A percentile compares a stretch with the other conserved stretches of the same genome.
Conservation (phyloP, 2,797 vertebrate genomes). For the Cheirogaleus major region DNA sequence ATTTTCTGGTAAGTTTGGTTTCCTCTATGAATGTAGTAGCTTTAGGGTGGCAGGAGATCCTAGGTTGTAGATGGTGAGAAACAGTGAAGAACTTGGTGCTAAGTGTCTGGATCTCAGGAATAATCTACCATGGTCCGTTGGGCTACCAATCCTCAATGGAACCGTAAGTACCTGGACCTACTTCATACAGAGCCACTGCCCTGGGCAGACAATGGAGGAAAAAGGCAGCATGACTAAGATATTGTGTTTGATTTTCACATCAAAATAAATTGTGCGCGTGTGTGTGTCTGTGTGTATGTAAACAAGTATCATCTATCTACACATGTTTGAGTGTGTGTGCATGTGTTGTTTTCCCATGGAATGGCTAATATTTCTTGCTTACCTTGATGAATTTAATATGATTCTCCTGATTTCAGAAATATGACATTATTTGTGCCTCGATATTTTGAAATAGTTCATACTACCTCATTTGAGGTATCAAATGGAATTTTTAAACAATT, state of each 20-base stretch:
- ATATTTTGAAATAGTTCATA: slow-evolving; percentile 6
- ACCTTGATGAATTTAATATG: slow-evolving; percentile 12
- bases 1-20: not conserved
- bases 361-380: not conserved
- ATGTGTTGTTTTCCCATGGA: not conserved
- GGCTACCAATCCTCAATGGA: not conserved
- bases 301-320: not conserved
- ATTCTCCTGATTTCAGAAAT: slow-evolving; percentile 40
- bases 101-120: not conserved
- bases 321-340: not conserved
- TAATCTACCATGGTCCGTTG: not conserved
- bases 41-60: not conserved
- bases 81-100: not conserved
- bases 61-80: not conserved
- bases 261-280: not conserved
- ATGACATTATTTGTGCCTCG: not conserved
- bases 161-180: not conserved
- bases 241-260: not conserved
- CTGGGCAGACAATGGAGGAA: not conserved
- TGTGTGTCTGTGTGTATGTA: not conserved
- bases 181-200: not conserved
- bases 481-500: not conserved
- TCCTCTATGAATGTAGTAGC: not conserved
- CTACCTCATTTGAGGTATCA: not conserved
- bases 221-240: not conserved